Conservation (phyloP, 2,113 vertebrate genomes). For the Notarius lentiginosus region DNA sequence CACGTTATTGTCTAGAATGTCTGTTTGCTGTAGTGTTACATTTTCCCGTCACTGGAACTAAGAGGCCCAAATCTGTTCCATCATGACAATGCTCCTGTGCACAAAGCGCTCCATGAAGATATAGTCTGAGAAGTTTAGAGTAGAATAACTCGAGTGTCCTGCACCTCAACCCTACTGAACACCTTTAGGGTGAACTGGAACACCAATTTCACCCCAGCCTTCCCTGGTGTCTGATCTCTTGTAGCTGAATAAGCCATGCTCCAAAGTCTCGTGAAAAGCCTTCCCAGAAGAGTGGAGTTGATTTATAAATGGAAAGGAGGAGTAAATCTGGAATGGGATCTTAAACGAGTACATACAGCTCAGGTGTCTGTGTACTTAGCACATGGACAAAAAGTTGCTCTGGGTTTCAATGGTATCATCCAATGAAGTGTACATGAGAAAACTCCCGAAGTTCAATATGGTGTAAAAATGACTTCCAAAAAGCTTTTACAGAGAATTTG, state of each 20-base stretch:
- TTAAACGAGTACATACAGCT: neutral
- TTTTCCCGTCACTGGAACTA: no score
- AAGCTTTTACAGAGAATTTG: neutral
- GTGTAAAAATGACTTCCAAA: neutral
- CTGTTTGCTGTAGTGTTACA: no score
- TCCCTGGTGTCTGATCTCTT: no score
- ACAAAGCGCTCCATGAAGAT: no score
- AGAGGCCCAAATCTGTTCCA: no score
- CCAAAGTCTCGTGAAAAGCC: neutral
- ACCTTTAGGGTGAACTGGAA: neutral
- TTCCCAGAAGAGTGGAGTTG: neutral
- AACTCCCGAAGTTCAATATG: neutral
- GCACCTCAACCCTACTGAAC: no score
- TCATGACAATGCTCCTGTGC: no score
- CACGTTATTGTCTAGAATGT: no score
- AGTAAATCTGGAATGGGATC: neutral
- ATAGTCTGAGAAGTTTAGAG: no score
- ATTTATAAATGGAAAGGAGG: neutral
- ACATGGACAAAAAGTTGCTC: neutral
- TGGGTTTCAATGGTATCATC: no score
- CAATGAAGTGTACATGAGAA: neutral
- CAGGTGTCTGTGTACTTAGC: neutral
- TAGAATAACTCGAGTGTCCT: neutral
- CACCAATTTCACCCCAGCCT: neutral
- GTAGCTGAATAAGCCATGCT: neutral